Conservation (phyloP, 1,140 invertebrate genomes). For the Galleria mellonella region DNA sequence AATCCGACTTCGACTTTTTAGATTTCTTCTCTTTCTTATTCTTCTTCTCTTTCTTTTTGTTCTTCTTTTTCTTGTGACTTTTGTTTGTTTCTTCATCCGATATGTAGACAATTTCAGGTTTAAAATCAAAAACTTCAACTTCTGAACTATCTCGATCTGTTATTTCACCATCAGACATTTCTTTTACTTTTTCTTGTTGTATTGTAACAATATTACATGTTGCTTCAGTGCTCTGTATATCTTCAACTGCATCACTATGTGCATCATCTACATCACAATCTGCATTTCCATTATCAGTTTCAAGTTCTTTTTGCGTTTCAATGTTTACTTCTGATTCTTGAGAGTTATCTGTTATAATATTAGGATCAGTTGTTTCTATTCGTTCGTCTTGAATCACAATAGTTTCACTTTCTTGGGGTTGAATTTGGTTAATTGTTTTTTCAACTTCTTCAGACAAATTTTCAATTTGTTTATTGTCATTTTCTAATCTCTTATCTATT, state of each 20-base stretch:
- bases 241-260: too few species aligned
- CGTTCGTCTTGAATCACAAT: not conserved
- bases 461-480: slow-evolving; percentile 1
- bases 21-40: slow-evolving; percentile 42
- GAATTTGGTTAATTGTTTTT: not conserved
- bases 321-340: slow-evolving; percentile 11
- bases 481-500: not conserved
- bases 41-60: slow-evolving; percentile 48
- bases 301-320: not conserved
- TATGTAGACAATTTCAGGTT: slow-evolving; percentile 39
- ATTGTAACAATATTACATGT: not conserved
- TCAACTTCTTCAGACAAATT: not conserved
- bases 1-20: slow-evolving; percentile 41
- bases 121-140: slow-evolving; percentile 24
- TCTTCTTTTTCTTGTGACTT: slow-evolving; percentile 23
- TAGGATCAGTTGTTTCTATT: not conserved
- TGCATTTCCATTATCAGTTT: too few species aligned
- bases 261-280: too few species aligned
- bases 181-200: slow-evolving; percentile 10
- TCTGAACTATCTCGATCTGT: slow-evolving; percentile 35
- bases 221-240: too few species aligned
- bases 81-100: slow-evolving; percentile 38
- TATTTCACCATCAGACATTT: slow-evolving; percentile 48
- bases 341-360: not conserved
- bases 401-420: slow-evolving; percentile 1